phyloP scores from a whole-genome alignment of 2,797 vertebrate genomes.

The Labeo calbasu region DNA sequence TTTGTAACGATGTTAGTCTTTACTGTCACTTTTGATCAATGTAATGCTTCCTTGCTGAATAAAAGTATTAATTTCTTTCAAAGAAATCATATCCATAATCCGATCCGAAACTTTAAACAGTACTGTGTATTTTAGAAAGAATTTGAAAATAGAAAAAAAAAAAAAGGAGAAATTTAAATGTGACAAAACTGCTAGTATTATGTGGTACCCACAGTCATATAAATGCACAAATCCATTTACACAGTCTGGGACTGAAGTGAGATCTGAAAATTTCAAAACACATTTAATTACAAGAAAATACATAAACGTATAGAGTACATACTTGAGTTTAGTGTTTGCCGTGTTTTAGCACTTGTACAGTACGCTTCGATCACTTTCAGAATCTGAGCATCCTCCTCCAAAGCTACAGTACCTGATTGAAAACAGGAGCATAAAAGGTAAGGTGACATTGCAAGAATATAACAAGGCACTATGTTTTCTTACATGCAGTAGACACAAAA shows the following conservation, averaged over 20 bases:
- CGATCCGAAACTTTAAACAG: neutral
- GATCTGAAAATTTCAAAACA: neutral
- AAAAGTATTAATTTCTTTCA: neutral
- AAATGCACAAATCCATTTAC: neutral
- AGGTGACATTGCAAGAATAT: neutral
- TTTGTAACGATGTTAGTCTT: neutral
- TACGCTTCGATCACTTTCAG: conserved; percentile 99
- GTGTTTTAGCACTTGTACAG: conserved; percentile 98
- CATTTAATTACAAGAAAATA: neutral
- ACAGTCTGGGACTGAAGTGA: neutral
- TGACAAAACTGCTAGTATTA: neutral
- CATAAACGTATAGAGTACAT: conserved; percentile 44
- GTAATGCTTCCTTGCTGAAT: neutral
- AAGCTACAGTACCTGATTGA: conserved; percentile 89
- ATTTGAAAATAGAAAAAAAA: neutral
- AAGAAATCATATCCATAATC: neutral
- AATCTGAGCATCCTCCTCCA: conserved; percentile 98
- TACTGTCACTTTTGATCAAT: neutral
- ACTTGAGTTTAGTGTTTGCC: conserved; percentile 99
- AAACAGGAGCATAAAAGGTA: neutral
- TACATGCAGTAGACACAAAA: neutral
- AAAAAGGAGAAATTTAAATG: neutral
- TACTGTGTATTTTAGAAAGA: neutral
- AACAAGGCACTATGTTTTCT: neutral
- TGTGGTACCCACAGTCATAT: neutral